Evolutionary conservation across 2,888 invertebrate species (phyloP).

Genomic region (Rhagophthalmus giganteus): DNA sequence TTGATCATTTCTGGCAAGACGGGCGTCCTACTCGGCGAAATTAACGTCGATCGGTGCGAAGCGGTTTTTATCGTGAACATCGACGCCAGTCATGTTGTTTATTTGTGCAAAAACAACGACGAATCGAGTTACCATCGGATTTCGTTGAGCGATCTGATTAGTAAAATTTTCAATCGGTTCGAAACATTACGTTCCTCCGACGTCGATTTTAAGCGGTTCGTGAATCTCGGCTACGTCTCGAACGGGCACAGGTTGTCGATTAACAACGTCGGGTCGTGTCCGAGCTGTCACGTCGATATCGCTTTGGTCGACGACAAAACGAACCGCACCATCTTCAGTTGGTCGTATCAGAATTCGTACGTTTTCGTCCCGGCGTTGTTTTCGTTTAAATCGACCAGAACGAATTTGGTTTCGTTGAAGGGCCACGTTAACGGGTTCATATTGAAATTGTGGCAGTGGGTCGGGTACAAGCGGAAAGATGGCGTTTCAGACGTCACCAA

Average conservation of each 20-base stretch:
- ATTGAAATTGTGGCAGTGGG: conserved; percentile 83
- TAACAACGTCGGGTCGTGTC: conserved; percentile 73
- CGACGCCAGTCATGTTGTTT: conserved; percentile 50
- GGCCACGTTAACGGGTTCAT: conserved; percentile 73
- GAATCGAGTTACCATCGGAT: conserved; percentile 32
- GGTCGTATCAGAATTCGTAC: conserved; percentile 69
- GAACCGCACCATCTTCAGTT: conserved; percentile 51
- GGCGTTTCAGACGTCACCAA: conserved; percentile 5
- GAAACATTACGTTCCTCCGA: conserved; percentile 34
- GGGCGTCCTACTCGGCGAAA: conserved; percentile 68
- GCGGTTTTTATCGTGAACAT: conserved; percentile 62
- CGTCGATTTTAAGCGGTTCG: conserved; percentile 48
- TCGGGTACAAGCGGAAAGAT: conserved; percentile 44
- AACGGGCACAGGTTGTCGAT: conserved; percentile 68
- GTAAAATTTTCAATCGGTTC: conserved; percentile 28
- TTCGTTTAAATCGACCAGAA: conserved; percentile 58
- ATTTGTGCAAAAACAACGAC: conserved; percentile 63
- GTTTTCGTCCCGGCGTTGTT: conserved; percentile 74
- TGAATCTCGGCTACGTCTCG: conserved; percentile 62
- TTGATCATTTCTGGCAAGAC: conserved; percentile 71
- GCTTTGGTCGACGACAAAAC: conserved; percentile 62
- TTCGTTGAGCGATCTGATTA: conserved; percentile 32
- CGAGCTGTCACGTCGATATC: conserved; percentile 67
- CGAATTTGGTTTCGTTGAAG: conserved; percentile 50
- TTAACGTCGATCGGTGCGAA: conserved; percentile 63